Evolutionary conservation across 1,140 invertebrate genomes (phyloP), one percentile per base, ranked within the genome.

Genomic region (Camponotus vicinus): DNA sequence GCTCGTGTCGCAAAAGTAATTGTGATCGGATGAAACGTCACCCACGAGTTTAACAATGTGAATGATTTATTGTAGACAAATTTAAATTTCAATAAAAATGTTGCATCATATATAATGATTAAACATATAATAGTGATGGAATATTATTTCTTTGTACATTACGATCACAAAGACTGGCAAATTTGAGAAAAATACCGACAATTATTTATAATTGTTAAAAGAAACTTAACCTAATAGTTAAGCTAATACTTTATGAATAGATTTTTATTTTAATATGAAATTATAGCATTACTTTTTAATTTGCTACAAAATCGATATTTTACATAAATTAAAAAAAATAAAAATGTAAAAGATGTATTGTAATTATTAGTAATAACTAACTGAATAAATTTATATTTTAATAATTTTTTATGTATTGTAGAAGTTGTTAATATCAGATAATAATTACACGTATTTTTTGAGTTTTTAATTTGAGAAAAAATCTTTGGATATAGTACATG

Each of bases 401-500:
- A 52, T 52, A 18, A 18, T 0, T 42, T 77, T 7, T 18, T 18
- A 4, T 13, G 32, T 77, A 5, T 77, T 18, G 4, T 45, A 77
- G 0, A 34, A 61, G 1, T 64, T 34, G 18, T 37, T 63, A 64
- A 69, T 27, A 37, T 67, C 0, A 13, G 21, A 27, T 59, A 55
- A 70, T 21, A 21, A 78, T 66, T 49, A 42, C 2, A 37, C 8
- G 9, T 49, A 52, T 27, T 18, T 75, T 49, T 69, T 15, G 75
- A 75, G 32, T 87, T 87, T 71, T 79, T 73, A 61, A 79, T 73
- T 85, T 61, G 18, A 34, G 15, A 55, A 27, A 32, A 87, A 85
- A 59, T 85, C 34, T 70, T 71, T 85, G 32, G 42, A 71, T 27
- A 73, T 84, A 34, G 9, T 45, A 86, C 27, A 27, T 57, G 21